Percentiles rank a stretch among this genome's conserved stretches.
Conservation (phyloP, 2,113 vertebrate genomes). For the Poeciliopsis turrubarensis region DNA sequence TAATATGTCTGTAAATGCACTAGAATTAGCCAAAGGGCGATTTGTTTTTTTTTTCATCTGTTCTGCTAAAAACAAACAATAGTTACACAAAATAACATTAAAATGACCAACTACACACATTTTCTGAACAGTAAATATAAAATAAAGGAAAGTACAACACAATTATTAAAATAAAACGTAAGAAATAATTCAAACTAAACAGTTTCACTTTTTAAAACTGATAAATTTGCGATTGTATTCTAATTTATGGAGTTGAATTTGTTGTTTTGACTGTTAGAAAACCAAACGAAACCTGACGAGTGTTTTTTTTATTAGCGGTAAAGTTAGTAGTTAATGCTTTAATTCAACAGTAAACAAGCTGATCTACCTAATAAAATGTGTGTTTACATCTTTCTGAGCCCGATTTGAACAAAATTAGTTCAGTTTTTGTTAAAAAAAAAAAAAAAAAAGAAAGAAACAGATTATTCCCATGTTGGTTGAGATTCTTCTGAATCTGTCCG, state of each 20-base stretch:
- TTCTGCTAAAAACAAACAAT: no score
- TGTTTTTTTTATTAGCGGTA: no score
- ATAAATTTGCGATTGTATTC: neutral
- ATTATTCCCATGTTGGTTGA: constrained; percentile 32
- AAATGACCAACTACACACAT: no score
- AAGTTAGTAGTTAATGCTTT: neutral
- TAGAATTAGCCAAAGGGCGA: no score
- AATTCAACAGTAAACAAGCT: constrained; percentile 6
- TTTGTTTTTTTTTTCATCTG: no score
- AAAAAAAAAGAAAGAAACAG: neutral
- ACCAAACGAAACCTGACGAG: neutral
- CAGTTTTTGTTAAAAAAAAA: neutral
- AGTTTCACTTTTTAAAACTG: neutral
- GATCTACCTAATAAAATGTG: constrained; percentile 1
- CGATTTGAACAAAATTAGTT: neutral
- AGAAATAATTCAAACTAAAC: no score
- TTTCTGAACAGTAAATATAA: no score
- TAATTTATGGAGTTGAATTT: neutral
- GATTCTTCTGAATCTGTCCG: constrained; percentile 18
- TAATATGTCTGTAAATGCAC: no score
- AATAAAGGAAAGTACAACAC: no score
- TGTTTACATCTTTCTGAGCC: constrained; percentile 7
- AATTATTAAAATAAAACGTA: no score
- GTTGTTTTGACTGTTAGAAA: neutral
- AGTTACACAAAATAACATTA: no score